Evolutionary conservation across 2,797 vertebrate genomes (phyloP), one percentile per base, ranked within the genome.

Genomic region (Petrocephalus sullivani): DNA sequence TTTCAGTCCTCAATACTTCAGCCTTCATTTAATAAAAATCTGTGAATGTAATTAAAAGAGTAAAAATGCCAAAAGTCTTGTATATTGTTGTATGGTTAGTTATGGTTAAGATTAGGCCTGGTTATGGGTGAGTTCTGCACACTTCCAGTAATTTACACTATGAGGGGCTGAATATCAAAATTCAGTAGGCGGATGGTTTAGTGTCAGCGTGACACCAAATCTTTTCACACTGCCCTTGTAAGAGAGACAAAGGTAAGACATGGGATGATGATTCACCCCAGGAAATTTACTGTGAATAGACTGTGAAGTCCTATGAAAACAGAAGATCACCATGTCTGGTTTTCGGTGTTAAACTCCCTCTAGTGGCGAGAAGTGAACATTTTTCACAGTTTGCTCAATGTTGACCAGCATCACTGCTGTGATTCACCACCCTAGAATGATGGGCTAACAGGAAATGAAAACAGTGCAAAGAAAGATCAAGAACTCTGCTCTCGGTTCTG

Each of bases 391-490:
- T 53, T 95, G 94, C 92, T 91, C 92, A 92, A 93, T 92, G 92
- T 91, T 94, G 91, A 94, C 95, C 92, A 89, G 92, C 94, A 96
- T 96, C 94, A 93, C 89, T 87, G 93, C 21, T 12, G 91, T 92
- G 92, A 92, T 94, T 94, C 93, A 94, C 95, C 94, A 93, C 94
- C 93, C 91, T 91, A 93, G 94, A 94, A 95, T 94, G 94, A 92
- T 92, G 90, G 93, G 94, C 93, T 19, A 75, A 37, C 28, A 75
- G 67, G 95, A 95, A 94, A 95, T 96, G 95, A 95, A 96, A 95
- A 95, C 94, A 92, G 92, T 93, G 89, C 91, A 91, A 91, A 95
- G 93, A 94, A 93, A 93, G 93, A 92, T 94, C 90, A 92, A 92
- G 90, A 23, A 56, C 54, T 16, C 54, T 57, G 84, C 14, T 54